Base-by-base conservation (phyloP, 2,888 invertebrate genomes). In the Caenorhabditis japonica region DNA sequence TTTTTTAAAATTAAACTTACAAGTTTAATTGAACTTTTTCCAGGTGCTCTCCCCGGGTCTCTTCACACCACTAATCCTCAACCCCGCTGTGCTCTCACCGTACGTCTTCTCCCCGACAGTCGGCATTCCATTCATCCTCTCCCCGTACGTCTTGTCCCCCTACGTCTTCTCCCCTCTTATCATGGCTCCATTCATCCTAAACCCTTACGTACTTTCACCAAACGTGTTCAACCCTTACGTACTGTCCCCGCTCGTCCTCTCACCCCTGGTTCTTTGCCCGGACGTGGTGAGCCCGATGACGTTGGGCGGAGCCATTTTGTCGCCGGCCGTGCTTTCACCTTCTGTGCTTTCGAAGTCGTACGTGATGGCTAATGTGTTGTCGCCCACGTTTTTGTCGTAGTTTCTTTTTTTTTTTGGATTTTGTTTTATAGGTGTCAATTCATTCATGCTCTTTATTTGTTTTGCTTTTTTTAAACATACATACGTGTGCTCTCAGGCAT, bases 141-240 rank as follows among this genome's bases (percentile, higher is more conserved):
- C 79, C 21, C 81, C 81, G 1, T 81, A 81, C 39, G 36, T 81
- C n/a, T 66, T 81, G 17, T 77, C 77, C 13, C 81, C 81, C 10
- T 79, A 81, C 49, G 81, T 81, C 10, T 58, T 81, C 59, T 77
- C 79, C 0, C 79, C 81, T n/a, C 64, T 79, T 1, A 76, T 83
- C 15, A 61, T 84, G 59, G 80, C 82, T 30, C 82, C 84, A 0
- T 84, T 83, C 79, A 79, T 84, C 15, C 62, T 84, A 8, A 81
- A 66, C 10, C 84, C 84, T 4, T 84, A 83, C 58, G 79, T 82
- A 12, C 36, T 84, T 4, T 72, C 81, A 0, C 83, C 82, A 12
- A 83, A 82, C 60, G 78, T 83, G 44, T 75, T 85, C 60, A 85
- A 85, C 47, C 84, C 84, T 0, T 85, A 85, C 61, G 81, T 84